A percentile compares a stretch with the other conserved stretches of the same genome.
phyloP scores from a whole-genome alignment of 2,797 vertebrate species.

The Etheostoma nigrum region DNA sequence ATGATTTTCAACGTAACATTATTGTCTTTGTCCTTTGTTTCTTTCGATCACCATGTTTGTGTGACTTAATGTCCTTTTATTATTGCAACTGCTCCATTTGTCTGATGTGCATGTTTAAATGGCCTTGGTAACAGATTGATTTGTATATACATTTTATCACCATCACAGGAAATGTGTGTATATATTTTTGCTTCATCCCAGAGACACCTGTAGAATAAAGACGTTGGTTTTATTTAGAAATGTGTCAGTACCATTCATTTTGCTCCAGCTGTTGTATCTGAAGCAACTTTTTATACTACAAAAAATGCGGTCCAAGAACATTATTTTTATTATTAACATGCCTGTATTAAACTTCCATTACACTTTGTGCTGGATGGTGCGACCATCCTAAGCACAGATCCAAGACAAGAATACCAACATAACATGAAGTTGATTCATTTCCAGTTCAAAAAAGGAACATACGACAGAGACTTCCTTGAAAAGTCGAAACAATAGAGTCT shows the following conservation, averaged over 20 bases:
- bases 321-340: not conserved
- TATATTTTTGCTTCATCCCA: slow-evolving; percentile 78
- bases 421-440: slow-evolving; percentile 41
- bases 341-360: not conserved
- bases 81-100: slow-evolving; percentile 39
- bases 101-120: slow-evolving; percentile 47
- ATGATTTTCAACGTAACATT: slow-evolving; percentile 32
- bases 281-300: not conserved
- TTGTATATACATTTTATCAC: slow-evolving; percentile 62
- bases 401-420: slow-evolving; percentile 25
- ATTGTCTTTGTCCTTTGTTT: slow-evolving; percentile 39
- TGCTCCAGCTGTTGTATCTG: slow-evolving; percentile 8
- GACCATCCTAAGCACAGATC: not conserved
- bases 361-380: not conserved
- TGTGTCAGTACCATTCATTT: slow-evolving; percentile 65
- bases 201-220: slow-evolving; percentile 80
- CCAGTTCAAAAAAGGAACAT: slow-evolving; percentile 47
- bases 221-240: slow-evolving; percentile 74
- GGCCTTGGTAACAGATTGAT: slow-evolving; percentile 18
- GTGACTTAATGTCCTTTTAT: slow-evolving; percentile 43
- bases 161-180: slow-evolving; percentile 75
- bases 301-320: not conserved
- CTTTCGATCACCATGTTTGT: slow-evolving; percentile 23
- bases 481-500: slow-evolving; percentile 72
- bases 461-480: slow-evolving; percentile 67